Conservation (phyloP, 2,113 vertebrate genomes). For the Pipra filicauda region DNA sequence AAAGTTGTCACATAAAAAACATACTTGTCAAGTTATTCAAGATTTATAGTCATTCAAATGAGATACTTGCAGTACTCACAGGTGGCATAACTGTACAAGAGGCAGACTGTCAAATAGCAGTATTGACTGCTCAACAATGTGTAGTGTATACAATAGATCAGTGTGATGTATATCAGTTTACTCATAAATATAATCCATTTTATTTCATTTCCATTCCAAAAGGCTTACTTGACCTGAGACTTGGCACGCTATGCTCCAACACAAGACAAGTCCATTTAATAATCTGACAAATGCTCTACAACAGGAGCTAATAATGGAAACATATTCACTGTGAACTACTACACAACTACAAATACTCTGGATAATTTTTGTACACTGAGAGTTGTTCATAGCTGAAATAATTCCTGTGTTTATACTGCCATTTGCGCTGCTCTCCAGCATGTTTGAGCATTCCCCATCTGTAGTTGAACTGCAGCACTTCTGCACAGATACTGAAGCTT, state of each 20-base stretch:
- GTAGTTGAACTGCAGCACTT: constrained; percentile 3
- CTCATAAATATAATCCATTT: constrained; percentile 2
- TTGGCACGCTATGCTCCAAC: not conserved
- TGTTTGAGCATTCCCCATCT: not conserved
- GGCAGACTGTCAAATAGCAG: not conserved
- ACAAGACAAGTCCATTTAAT: not conserved
- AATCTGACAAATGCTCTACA: not conserved
- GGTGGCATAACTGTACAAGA: not conserved
- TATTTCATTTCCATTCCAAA: constrained; percentile 3
- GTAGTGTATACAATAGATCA: not conserved
- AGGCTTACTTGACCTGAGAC: not conserved
- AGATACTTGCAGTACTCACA: not conserved
- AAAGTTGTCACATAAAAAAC: not conserved
- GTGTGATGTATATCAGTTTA: not conserved
- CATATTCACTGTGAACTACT: not conserved
- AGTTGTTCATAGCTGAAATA: constrained; percentile 3
- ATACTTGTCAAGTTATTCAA: not conserved
- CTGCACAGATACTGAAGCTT: constrained; percentile 25
- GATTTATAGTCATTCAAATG: not conserved
- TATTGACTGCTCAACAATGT: not conserved
- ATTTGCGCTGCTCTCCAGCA: not conserved
- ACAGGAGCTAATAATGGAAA: not conserved
- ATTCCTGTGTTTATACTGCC: not conserved
- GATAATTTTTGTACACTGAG: not conserved
- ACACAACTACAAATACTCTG: not conserved